phyloP scores from a whole-genome alignment of 2,888 invertebrate genomes.

The Lamellibrachia columna region DNA sequence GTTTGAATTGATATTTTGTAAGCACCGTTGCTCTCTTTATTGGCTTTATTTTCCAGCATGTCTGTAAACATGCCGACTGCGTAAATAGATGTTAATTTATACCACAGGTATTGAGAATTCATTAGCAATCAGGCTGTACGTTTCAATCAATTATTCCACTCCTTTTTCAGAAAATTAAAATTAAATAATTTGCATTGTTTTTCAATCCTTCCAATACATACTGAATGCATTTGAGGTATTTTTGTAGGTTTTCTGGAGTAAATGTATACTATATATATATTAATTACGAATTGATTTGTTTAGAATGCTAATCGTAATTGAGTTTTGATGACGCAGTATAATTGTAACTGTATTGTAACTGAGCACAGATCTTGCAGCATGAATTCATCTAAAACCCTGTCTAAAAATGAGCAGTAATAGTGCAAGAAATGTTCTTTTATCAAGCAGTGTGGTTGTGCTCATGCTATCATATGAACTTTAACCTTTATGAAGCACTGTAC shows the following conservation, averaged over 20 bases:
- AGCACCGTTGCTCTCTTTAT: neutral
- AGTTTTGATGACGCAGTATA: too few relatives aligned
- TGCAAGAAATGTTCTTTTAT: too few relatives aligned
- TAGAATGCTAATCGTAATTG: too few relatives aligned
- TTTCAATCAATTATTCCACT: neutral
- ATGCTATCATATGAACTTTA: too few relatives aligned
- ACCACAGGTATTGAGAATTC: neutral
- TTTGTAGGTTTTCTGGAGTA: neutral
- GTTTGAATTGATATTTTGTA: slow-evolving; percentile 8
- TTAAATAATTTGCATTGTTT: neutral
- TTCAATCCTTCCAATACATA: neutral
- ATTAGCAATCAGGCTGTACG: neutral
- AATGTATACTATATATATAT: too few relatives aligned
- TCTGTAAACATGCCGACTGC: neutral
- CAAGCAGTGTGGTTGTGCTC: too few relatives aligned
- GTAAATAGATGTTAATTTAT: neutral
- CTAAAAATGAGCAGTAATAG: too few relatives aligned
- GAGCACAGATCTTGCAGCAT: too few relatives aligned
- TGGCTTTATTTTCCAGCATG: neutral
- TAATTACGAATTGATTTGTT: too few relatives aligned
- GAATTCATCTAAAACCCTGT: too few relatives aligned
- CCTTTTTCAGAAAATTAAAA: neutral
- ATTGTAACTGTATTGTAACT: too few relatives aligned
- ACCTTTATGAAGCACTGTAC: too few relatives aligned
- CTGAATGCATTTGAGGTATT: neutral